Evolutionary conservation across 2,113 vertebrate species (phyloP).

Genomic region (Galemys pyrenaicus): DNA sequence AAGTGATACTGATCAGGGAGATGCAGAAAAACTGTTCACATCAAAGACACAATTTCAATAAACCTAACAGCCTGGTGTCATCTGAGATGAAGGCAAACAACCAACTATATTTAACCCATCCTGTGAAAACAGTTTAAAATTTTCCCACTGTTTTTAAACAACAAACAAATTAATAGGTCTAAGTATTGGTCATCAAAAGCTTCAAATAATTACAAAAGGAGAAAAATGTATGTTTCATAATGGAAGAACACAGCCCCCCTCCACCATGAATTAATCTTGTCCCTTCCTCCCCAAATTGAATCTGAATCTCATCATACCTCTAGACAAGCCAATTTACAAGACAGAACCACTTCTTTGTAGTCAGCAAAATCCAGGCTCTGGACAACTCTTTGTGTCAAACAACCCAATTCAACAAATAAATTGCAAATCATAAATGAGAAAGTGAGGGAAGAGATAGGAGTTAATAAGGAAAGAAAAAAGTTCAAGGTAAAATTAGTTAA

Average conservation of each 20-base stretch:
- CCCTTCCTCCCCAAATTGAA: neutral
- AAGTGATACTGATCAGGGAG: neutral
- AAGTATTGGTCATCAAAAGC: neutral
- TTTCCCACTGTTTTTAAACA: neutral
- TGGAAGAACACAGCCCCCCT: neutral
- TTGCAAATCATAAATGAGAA: neutral
- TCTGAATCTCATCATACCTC: constrained; percentile 12
- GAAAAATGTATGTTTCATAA: neutral
- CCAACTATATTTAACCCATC: neutral
- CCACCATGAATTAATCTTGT: neutral
- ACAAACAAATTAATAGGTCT: neutral
- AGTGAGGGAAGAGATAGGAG: neutral
- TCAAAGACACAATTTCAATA: neutral
- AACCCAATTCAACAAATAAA: neutral
- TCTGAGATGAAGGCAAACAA: neutral
- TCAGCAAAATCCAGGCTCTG: neutral
- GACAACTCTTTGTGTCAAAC: neutral
- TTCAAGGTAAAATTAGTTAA: neutral
- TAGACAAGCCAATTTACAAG: neutral
- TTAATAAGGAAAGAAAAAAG: neutral
- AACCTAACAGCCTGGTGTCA: neutral
- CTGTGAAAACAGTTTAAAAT: neutral
- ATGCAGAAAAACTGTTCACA: neutral
- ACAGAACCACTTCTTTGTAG: neutral
- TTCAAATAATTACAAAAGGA: neutral